Base-by-base conservation (phyloP, 2,113 vertebrate species). In the Sapajus apella region DNA sequence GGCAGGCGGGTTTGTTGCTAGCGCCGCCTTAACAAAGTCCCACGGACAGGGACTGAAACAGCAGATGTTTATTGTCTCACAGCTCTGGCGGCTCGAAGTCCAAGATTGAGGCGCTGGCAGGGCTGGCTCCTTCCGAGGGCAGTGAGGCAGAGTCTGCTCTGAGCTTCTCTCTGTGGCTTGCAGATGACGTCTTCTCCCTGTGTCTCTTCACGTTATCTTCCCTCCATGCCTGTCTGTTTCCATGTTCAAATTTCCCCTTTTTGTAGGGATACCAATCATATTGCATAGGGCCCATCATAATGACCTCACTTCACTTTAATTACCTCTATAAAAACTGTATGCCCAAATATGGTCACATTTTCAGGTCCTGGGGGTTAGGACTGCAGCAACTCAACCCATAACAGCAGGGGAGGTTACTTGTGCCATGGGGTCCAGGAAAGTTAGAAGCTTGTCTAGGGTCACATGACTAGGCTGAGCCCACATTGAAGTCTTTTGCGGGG, bases 21-120 rank as follows among this genome's bases (percentile, higher is more conserved):
- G 73, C 2, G 55, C 32, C 25, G 10, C 56, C 5, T 17, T 23
- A 12, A 43, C 18, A 2, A 35, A 56, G 64, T 35, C 7, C 56
- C 30, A 4, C 0, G 1, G 1, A 12, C 11, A 23, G 21, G n/a
- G 8, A 2, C 40, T 47, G 30, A 35, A 37, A 20, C 1, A 0
- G 3, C 4, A n/a, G 12, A 14, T 0, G 1, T 5, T 32, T 55
- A 3, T 6, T 52, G n/a, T 23, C 18, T 20, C 11, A 7, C 25
- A 12, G 40, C 35, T 37, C 61, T 25, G 43, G 56, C 87, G 43
- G 32, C 32, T 5, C 30, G 37, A 47, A 27, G 79, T 43, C 61
- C 35, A 76, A 6, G 23, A 25, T 40, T 8, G 1, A 47, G 72
- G 50, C 9, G 5, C 12, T 1, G 0, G 72, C 21, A 13, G 47